These are phyloP conservation scores for Ciconia maguari DNA, from an alignment of 2,113 vertebrate species.

Conservation along the genomic window DNA sequence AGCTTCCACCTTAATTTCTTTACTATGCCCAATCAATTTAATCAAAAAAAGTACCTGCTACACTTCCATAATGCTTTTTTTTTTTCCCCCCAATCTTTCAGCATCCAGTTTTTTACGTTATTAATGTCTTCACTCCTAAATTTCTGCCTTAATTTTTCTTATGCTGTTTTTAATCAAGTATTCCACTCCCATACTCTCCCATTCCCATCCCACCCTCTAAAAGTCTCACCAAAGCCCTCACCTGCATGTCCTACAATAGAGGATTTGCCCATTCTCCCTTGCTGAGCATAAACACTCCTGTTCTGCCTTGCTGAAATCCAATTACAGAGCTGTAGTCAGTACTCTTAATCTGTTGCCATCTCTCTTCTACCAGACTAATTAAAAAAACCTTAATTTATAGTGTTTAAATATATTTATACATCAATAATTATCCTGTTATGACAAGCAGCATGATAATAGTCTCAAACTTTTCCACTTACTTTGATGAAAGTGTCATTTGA, in stretches of 20 bases:
- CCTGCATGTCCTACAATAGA: not conserved
- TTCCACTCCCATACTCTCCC: not conserved
- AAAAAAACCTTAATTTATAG: not conserved
- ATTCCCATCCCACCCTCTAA: not conserved
- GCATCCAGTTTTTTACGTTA: not conserved
- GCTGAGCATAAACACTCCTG: not conserved
- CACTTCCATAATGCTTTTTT: not conserved
- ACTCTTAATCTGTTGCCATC: not conserved
- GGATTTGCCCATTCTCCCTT: not conserved
- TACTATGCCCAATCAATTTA: not conserved
- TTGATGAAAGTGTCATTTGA: conserved; percentile 85
- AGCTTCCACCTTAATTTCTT: not conserved
- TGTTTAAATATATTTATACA: not conserved
- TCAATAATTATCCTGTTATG: not conserved
- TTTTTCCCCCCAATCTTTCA: not conserved
- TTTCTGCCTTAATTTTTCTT: not conserved
- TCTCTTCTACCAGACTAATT: not conserved
- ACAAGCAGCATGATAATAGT: not conserved
- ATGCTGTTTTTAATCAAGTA: not conserved
- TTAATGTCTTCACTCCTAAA: not conserved
- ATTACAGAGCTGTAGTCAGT: not conserved
- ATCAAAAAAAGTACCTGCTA: not conserved
- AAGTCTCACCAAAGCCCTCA: not conserved
- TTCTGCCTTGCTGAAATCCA: not conserved
- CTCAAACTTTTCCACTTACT: conserved; percentile 67